Evolutionary conservation across 2,888 invertebrate genomes (phyloP).

Genomic region (Ophonus ardosiacus): DNA sequence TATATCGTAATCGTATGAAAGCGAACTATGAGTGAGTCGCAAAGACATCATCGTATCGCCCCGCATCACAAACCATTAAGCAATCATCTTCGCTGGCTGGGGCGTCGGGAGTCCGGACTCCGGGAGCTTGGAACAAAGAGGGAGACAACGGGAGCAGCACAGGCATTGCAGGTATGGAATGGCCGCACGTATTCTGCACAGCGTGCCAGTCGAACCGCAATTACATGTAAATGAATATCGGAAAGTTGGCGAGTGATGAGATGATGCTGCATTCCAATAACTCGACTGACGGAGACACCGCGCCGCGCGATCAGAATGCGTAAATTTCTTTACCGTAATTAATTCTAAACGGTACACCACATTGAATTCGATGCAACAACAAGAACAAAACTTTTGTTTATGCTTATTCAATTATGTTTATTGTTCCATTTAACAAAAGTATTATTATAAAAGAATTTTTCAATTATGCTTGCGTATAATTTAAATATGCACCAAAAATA

Average conservation of each 20-base stretch:
- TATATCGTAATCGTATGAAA: too few species aligned
- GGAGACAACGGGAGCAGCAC: background rate
- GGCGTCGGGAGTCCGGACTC: too few species aligned
- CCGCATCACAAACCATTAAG: too few species aligned
- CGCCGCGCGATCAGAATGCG: slow-evolving; percentile 40
- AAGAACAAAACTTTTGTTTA: background rate
- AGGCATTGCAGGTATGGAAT: slow-evolving; percentile 27
- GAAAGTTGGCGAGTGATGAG: slow-evolving; percentile 64
- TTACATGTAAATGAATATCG: slow-evolving; percentile 70
- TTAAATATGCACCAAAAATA: too few species aligned
- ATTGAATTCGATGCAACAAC: background rate
- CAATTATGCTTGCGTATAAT: too few species aligned
- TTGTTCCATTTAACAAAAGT: too few species aligned
- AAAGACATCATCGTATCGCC: too few species aligned
- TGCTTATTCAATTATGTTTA: too few species aligned
- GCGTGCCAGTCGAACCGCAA: slow-evolving; percentile 67
- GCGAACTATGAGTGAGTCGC: too few species aligned
- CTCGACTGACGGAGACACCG: slow-evolving; percentile 3
- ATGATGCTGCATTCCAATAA: slow-evolving; percentile 61
- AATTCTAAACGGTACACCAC: slow-evolving; percentile 24
- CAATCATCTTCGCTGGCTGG: too few species aligned
- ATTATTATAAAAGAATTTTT: too few species aligned
- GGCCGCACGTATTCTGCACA: slow-evolving; percentile 52
- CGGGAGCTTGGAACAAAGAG: background rate
- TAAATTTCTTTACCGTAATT: slow-evolving; percentile 48